phyloP scores from a whole-genome alignment of 1,140 invertebrate genomes.

The Drosophila burlai region DNA sequence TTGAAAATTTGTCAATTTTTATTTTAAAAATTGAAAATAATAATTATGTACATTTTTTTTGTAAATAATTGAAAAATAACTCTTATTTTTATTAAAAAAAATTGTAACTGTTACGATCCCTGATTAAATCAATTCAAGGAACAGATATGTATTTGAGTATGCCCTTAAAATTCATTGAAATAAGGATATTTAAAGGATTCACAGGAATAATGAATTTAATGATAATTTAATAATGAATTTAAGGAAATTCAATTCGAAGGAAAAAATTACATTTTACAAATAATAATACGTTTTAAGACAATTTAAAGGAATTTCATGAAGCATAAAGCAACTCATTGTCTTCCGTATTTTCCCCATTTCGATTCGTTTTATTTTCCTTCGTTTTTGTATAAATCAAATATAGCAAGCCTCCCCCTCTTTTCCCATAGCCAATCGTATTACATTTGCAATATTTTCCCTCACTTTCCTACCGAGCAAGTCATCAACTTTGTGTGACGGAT shows the following conservation, averaged over 20 bases:
- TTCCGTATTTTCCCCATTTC: neutral
- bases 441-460: conserved; percentile 75
- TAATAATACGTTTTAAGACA: neutral
- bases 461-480: conserved; percentile 39
- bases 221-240: neutral
- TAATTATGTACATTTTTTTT: too few species aligned
- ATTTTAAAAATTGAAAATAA: too few species aligned
- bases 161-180: neutral
- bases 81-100: too few species aligned
- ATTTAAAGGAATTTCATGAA: neutral
- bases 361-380: neutral
- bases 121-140: neutral
- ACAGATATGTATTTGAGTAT: neutral
- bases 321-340: neutral
- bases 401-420: neutral
- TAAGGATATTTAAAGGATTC: neutral
- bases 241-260: neutral
- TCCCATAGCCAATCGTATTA: conserved; percentile 67
- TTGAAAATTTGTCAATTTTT: too few species aligned
- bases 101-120: too few species aligned
- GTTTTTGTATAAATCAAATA: neutral
- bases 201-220: neutral
- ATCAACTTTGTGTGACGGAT: conserved; percentile 46
- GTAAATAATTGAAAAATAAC: too few species aligned
- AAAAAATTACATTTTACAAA: neutral